Conservation (phyloP, 1,140 invertebrate genomes). For the Steinernema feltiae region DNA sequence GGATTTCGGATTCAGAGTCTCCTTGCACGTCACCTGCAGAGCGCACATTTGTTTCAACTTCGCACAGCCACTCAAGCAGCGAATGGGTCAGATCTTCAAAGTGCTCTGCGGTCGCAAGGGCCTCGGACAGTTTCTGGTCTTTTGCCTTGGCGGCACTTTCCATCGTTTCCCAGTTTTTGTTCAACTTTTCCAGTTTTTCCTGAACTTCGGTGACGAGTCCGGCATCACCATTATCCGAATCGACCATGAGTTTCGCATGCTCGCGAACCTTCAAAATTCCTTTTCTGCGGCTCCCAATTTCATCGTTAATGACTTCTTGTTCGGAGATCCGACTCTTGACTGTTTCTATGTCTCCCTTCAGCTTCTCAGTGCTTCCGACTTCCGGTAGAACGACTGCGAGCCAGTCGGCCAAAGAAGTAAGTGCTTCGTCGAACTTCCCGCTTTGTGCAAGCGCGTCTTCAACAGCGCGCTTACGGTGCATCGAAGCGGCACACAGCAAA, state of each 20-base stretch:
- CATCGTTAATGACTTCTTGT: conserved; percentile 59
- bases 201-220: conserved; percentile 22
- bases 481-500: conserved; percentile 82
- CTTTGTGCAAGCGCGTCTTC: conserved; percentile 64
- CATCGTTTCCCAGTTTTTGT: conserved; percentile 43
- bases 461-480: conserved; percentile 73
- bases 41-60: conserved; percentile 58
- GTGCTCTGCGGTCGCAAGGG: conserved; percentile 56
- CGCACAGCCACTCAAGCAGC: conserved; percentile 59
- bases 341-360: conserved; percentile 80
- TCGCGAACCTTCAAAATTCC: conserved; percentile 58
- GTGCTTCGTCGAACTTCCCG: conserved; percentile 82
- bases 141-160: conserved; percentile 25
- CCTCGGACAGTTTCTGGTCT: conserved; percentile 29
- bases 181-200: conserved; percentile 38
- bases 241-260: conserved; percentile 38
- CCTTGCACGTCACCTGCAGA: conserved; percentile 46
- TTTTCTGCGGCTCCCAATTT: conserved; percentile 58
- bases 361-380: conserved; percentile 73
- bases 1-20: neutral
- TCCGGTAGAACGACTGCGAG: conserved; percentile 83
- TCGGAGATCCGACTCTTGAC: conserved; percentile 76
- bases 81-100: conserved; percentile 59
- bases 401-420: conserved; percentile 90
- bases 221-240: conserved; percentile 34